phyloP scores from a whole-genome alignment of 2,888 invertebrate genomes.

The Eupithecia vulgata region DNA sequence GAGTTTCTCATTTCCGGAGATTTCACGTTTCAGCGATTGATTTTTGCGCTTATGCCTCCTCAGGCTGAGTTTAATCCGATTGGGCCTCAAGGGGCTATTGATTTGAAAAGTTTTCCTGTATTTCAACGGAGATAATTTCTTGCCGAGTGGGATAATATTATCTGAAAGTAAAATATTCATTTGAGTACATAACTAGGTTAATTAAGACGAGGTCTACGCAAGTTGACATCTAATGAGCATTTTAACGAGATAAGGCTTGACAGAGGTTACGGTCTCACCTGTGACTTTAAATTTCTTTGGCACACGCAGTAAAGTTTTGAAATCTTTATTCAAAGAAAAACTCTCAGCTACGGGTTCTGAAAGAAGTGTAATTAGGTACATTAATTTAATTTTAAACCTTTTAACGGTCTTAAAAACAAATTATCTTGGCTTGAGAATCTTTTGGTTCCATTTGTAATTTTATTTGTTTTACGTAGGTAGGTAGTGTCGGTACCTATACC shows the following conservation, averaged over 20 bases:
- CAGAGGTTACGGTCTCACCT: constrained; percentile 43
- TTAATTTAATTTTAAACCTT: constrained; percentile 17
- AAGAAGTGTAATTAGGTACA: constrained; percentile 37
- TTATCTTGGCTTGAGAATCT: constrained; percentile 5
- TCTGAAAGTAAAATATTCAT: constrained; percentile 48
- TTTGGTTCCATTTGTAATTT: constrained; percentile 5
- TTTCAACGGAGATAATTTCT: constrained; percentile 58
- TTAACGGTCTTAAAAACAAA: constrained; percentile 12
- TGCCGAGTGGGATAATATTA: constrained; percentile 39
- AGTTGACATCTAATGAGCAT: constrained; percentile 10
- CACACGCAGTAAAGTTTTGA: constrained; percentile 42
- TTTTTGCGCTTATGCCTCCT: constrained; percentile 58
- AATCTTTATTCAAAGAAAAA: constrained; percentile 48
- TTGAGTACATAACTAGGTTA: constrained; percentile 12
- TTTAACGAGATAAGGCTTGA: constrained; percentile 17
- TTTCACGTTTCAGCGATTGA: constrained; percentile 64
- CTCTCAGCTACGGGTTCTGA: constrained; percentile 48
- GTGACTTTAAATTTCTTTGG: constrained; percentile 47
- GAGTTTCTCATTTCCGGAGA: constrained; percentile 61
- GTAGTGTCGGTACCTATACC: too few species aligned
- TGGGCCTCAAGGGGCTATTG: constrained; percentile 65
- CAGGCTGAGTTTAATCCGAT: constrained; percentile 57
- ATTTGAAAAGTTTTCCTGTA: constrained; percentile 65
- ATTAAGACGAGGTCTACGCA: constrained; percentile 7
- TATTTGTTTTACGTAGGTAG: too few species aligned